A percentile compares a stretch with the other conserved stretches of the same genome.
Evolutionary conservation across 2,797 vertebrate genomes (phyloP).

Genomic region (Mallotus villosus): DNA sequence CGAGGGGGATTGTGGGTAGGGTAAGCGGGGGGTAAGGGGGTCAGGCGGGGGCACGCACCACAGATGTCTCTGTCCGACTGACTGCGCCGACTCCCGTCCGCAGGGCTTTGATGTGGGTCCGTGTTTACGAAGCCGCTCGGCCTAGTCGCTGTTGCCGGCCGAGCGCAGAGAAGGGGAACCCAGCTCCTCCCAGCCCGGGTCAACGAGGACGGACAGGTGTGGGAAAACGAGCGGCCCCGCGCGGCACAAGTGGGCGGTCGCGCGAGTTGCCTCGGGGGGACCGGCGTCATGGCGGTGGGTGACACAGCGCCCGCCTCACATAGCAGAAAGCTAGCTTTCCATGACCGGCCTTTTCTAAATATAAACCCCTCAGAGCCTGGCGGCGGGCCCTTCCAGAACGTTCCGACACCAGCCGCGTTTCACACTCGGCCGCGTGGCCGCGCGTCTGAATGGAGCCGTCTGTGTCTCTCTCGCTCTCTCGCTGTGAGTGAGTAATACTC

Average conservation of each 20-base stretch:
- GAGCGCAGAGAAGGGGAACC: neutral
- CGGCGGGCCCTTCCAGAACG: neutral
- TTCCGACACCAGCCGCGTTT: slow-evolving; percentile 22
- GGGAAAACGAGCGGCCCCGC: neutral
- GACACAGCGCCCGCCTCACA: slow-evolving; percentile 7
- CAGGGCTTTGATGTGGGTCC: no score
- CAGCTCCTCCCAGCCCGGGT: neutral
- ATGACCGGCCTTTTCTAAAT: slow-evolving; percentile 29
- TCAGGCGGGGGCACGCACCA: neutral
- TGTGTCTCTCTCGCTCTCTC: neutral
- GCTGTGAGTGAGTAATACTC: no score
- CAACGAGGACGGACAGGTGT: neutral
- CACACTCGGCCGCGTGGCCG: neutral
- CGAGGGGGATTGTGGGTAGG: slow-evolving; percentile 29
- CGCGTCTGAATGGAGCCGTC: neutral
- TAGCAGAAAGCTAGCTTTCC: slow-evolving; percentile 28
- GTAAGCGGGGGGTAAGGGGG: neutral
- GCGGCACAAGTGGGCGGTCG: neutral
- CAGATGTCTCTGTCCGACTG: neutral
- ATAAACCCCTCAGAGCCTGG: slow-evolving; percentile 12
- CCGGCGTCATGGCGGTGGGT: neutral
- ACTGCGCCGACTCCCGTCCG: no score
- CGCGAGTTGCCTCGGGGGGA: neutral
- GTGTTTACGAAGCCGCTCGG: neutral
- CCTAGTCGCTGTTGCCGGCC: neutral